Base-by-base conservation (phyloP, 2,113 vertebrate genomes). In the Todiramphus saurophagus region DNA sequence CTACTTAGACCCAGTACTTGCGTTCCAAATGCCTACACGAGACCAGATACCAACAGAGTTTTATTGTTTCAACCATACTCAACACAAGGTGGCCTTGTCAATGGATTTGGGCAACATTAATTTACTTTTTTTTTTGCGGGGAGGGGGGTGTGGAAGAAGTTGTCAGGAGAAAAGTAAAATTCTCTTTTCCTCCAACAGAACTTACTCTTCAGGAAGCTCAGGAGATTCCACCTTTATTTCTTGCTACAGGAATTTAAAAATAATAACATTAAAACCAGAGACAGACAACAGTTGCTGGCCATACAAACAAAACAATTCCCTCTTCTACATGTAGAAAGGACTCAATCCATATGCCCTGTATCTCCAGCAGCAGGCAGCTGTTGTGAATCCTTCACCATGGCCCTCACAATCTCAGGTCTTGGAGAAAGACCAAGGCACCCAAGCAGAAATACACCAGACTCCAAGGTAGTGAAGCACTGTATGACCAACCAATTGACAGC, bases 401-500 rank as follows among this genome's bases (percentile, higher is more conserved):
- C 64, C 58, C 28, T 37, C 43, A n/a, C 10, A 5, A 11, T 39
- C n/a, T 89, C 51, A 37, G 2, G 10, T 7, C 31, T 35, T 72
- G 70, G 31, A 58, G n/a, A 55, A 69, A 51, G 56, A 67, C 35
- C 72, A 82, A 69, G 39, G 39, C 43, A 89, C 13, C 30, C 41
- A 62, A 62, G 70, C 60, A 93, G 35, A 66, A 4, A 43, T 28
- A 7, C 1, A 1, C 13, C 5, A 4, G 0, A 0, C 56, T 63
- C 33, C 41, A 33, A 30, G 46, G 6, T 44, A 41, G 20, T 7
- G 8, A 37, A 78, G 33, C 33, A 11, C 23, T n/a, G 1, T 33
- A 19, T 68, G 43, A 50, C 18, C 44, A 19, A 15, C 16, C 66
- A 75, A 5, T 10, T 28, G 33, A 37, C 59, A 74, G 50, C 11